Percentiles rank a stretch among this genome's conserved stretches.
These are phyloP conservation scores for Rhinichthys osculus DNA, from an alignment of 2,797 vertebrate species.

Conservation along the genomic window DNA sequence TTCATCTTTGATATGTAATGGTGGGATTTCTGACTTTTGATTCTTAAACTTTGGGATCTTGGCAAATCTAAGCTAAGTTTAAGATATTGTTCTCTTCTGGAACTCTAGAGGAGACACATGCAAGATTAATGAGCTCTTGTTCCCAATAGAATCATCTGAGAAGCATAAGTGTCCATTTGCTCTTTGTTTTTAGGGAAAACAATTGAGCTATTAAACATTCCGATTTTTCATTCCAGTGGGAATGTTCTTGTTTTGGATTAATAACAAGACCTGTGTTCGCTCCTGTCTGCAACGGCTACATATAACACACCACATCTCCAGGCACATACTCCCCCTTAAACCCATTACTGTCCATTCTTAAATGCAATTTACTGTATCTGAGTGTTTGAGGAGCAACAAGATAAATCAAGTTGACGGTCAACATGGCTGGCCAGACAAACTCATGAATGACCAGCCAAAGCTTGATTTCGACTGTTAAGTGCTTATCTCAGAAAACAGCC, in stretches of 20 bases:
- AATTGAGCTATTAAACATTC: neutral
- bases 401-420: conserved; percentile 45
- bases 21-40: neutral
- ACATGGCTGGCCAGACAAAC: conserved; percentile 20
- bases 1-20: neutral
- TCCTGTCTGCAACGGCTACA: neutral
- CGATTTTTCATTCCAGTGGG: neutral
- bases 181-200: neutral
- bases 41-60: neutral
- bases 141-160: neutral
- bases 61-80: conserved; percentile 1
- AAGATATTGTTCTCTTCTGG: neutral
- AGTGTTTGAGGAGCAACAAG: neutral
- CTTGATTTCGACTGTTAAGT: conserved; percentile 54
- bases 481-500: conserved; percentile 56
- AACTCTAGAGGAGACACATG: conserved; percentile 9
- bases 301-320: conserved; percentile 5
- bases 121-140: conserved; percentile 11
- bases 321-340: conserved; percentile 8
- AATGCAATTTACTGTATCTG: conserved; percentile 35
- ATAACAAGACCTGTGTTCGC: neutral
- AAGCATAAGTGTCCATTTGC: neutral
- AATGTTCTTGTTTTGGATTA: conserved; percentile 15
- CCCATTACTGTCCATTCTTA: conserved; percentile 19
- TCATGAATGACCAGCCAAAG: conserved; percentile 23